phyloP scores from a whole-genome alignment of 1,140 invertebrate genomes.

The Drosophila grimshawi region DNA sequence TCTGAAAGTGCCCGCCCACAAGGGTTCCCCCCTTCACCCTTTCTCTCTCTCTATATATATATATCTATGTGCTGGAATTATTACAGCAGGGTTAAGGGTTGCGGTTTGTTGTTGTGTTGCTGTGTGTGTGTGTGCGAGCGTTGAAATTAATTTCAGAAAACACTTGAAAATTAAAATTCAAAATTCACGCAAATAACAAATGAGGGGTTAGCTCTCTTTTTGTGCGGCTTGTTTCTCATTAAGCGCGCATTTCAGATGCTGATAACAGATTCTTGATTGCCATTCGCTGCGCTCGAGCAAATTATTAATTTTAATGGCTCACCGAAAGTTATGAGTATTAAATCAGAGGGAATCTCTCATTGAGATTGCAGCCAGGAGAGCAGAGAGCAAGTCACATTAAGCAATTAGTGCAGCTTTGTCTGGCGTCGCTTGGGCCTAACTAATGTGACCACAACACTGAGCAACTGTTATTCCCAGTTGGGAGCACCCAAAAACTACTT shows the following conservation, averaged over 20 bases:
- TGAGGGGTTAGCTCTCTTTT: constrained; percentile 8
- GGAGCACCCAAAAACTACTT: constrained; percentile 42
- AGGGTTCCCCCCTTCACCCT: not conserved
- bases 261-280: constrained; percentile 68
- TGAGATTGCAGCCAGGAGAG: not conserved
- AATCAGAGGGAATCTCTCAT: constrained; percentile 20
- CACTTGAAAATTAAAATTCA: constrained; percentile 67
- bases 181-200: constrained; percentile 41
- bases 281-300: constrained; percentile 47
- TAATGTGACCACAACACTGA: constrained; percentile 46
- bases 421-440: constrained; percentile 62
- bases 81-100: constrained; percentile 63
- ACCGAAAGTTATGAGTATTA: constrained; percentile 44
- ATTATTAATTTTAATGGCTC: constrained; percentile 79
- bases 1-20: constrained; percentile 31
- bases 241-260: constrained; percentile 64
- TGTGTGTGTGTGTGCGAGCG: constrained; percentile 19
- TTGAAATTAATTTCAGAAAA: constrained; percentile 20
- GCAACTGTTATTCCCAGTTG: constrained; percentile 21
- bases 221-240: constrained; percentile 42
- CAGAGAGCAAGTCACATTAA: constrained; percentile 47
- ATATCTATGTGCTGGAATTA: constrained; percentile 3
- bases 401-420: constrained; percentile 76
- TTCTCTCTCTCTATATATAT: not conserved
- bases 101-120: constrained; percentile 54